Evolutionary conservation across 2,797 vertebrate genomes (phyloP).

Genomic region (Cossypha heuglini): DNA sequence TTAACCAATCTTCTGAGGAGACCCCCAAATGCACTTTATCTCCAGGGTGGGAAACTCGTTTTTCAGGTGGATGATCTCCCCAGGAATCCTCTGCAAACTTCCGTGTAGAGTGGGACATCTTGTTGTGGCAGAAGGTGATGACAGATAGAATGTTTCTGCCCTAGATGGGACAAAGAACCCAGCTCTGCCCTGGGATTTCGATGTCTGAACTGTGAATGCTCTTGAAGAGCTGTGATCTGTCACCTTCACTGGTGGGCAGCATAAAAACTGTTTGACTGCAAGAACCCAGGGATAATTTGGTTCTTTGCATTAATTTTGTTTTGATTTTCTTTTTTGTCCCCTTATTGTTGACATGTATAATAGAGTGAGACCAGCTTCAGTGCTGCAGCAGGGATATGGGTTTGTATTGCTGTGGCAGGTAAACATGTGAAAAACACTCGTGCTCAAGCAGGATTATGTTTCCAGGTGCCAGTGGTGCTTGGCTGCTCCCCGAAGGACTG

Average conservation of each 20-base stretch:
- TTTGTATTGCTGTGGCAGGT: background rate
- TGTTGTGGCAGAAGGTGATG: background rate
- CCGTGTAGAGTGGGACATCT: background rate
- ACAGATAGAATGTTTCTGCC: background rate
- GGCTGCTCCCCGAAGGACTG: background rate
- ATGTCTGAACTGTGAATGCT: background rate
- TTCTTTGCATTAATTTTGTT: background rate
- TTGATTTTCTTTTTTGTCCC: background rate
- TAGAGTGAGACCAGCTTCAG: accelerated
- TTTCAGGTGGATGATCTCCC: background rate
- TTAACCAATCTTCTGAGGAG: background rate
- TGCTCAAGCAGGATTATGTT: accelerated
- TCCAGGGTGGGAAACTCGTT: background rate
- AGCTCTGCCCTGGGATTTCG: background rate
- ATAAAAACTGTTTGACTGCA: accelerated
- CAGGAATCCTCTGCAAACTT: background rate
- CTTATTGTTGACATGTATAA: background rate
- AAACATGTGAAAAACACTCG: accelerated
- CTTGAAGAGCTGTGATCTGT: background rate
- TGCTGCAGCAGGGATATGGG: background rate
- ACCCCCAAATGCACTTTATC: background rate
- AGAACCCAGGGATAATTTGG: background rate
- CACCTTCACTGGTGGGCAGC: background rate
- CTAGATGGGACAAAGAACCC: background rate
- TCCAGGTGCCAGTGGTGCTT: background rate